phyloP scores from a whole-genome alignment of 1,140 invertebrate genomes.

The Drosophila albomicans region DNA sequence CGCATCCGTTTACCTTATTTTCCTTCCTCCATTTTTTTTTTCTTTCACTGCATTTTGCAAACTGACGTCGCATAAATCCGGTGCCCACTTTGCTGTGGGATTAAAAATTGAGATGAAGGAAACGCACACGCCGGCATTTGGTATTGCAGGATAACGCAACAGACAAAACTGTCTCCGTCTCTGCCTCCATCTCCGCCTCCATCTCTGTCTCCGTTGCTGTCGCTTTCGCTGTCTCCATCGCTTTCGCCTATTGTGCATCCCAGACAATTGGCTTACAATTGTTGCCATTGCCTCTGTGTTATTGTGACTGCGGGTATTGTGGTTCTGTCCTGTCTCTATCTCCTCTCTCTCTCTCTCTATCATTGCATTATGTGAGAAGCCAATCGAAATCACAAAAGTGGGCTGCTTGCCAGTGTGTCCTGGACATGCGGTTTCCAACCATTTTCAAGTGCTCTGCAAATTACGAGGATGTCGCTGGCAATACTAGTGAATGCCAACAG shows the following conservation, averaged over 20 bases:
- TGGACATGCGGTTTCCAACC: constrained; percentile 61
- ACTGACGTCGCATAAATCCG: constrained; percentile 42
- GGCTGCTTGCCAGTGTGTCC: constrained; percentile 22
- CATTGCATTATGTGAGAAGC: constrained; percentile 31
- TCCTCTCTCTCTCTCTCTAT: background rate
- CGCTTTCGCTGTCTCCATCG: background rate
- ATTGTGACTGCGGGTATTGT: constrained; percentile 34
- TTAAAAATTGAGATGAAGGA: constrained; percentile 44
- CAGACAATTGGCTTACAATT: constrained; percentile 69
- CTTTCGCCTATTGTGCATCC: constrained; percentile 28
- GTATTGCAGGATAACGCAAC: constrained; percentile 46
- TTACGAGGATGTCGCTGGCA: constrained; percentile 32
- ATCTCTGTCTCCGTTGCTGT: background rate
- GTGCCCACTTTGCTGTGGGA: constrained; percentile 19
- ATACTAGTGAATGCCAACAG: constrained; percentile 26
- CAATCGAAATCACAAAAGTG: constrained; percentile 49
- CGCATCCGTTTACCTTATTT: constrained; percentile 33
- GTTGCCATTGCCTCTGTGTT: constrained; percentile 53
- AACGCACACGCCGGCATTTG: constrained; percentile 25
- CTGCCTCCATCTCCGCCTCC: background rate
- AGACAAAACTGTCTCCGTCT: constrained; percentile 9
- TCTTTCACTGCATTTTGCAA: constrained; percentile 6
- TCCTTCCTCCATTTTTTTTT: too few species aligned
- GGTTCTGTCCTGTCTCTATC: constrained; percentile 1
- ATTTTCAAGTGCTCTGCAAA: constrained; percentile 45